Conservation (phyloP, 2,888 invertebrate species). For the Acanthosepion lycidas region DNA sequence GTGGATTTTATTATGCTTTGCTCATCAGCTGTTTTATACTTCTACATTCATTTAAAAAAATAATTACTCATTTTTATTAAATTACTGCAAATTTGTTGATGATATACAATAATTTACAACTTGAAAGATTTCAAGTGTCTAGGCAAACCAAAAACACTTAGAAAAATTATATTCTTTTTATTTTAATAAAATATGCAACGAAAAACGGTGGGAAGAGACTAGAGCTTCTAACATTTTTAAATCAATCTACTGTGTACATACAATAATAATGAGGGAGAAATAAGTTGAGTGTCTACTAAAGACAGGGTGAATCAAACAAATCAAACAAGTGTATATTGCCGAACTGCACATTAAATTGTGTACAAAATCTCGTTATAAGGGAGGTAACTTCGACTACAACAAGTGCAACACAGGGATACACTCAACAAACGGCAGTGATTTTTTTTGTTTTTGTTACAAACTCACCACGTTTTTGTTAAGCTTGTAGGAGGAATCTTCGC, state of each 20-base stretch:
- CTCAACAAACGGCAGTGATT: neutral
- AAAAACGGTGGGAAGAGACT: too few relatives aligned
- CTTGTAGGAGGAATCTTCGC: neutral
- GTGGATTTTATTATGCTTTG: too few relatives aligned
- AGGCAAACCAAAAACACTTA: too few relatives aligned
- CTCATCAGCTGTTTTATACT: too few relatives aligned
- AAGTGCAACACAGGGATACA: neutral
- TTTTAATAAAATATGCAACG: too few relatives aligned
- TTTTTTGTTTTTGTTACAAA: neutral
- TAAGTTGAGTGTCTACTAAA: neutral
- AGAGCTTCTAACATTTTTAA: neutral
- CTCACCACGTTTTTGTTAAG: neutral
- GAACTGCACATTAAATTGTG: neutral
- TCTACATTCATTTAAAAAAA: too few relatives aligned
- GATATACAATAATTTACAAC: too few relatives aligned
- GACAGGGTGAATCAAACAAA: neutral
- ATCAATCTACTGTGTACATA: neutral
- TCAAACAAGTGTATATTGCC: too few relatives aligned
- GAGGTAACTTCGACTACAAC: neutral
- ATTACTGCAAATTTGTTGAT: too few relatives aligned
- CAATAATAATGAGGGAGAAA: neutral
- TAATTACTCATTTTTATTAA: too few relatives aligned
- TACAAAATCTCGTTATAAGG: neutral
- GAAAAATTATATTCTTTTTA: too few relatives aligned
- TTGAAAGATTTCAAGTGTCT: too few relatives aligned